phyloP scores from a whole-genome alignment of 2,888 invertebrate species.

The Drosophila ezoana region DNA sequence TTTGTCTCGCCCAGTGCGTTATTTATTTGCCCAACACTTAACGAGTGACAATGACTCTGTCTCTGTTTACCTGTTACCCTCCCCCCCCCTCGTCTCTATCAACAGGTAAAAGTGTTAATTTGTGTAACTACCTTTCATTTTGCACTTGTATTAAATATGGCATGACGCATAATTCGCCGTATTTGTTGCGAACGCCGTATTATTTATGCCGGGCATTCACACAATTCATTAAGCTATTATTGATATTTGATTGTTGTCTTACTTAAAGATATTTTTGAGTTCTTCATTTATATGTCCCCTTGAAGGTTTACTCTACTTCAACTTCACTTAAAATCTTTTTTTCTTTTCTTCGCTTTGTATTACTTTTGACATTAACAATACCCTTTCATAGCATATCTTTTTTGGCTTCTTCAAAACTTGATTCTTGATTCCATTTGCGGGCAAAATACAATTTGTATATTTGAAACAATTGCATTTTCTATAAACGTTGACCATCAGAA shows the following conservation, averaged over 20 bases:
- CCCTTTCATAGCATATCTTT: not conserved
- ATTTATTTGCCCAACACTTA: slow-evolving; percentile 59
- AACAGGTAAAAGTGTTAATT: slow-evolving; percentile 55
- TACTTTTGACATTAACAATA: not conserved
- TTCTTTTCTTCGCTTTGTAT: not conserved
- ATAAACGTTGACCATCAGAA: slow-evolving; percentile 29
- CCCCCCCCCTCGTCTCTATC: slow-evolving; percentile 3
- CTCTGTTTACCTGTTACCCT: slow-evolving; percentile 41
- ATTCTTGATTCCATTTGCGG: slow-evolving; percentile 1
- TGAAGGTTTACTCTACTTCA: not conserved
- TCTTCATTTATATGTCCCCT: not conserved
- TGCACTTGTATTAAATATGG: slow-evolving; percentile 7
- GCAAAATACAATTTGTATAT: slow-evolving; percentile 4
- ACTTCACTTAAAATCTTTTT: not conserved
- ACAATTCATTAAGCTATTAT: not conserved
- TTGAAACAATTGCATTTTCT: slow-evolving; percentile 19
- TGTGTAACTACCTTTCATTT: slow-evolving; percentile 37
- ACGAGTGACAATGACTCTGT: slow-evolving; percentile 62
- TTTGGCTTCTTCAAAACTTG: not conserved
- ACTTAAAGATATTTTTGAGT: not conserved
- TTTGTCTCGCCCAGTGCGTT: slow-evolving; percentile 3
- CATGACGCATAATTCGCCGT: not conserved
- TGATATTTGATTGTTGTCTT: not conserved
- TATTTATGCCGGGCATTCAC: not conserved
- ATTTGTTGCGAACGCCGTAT: not conserved